Evolutionary conservation across 2,797 vertebrate genomes (phyloP), one percentile per base, ranked within the genome.

Genomic region (Rhabdomys pumilio): DNA sequence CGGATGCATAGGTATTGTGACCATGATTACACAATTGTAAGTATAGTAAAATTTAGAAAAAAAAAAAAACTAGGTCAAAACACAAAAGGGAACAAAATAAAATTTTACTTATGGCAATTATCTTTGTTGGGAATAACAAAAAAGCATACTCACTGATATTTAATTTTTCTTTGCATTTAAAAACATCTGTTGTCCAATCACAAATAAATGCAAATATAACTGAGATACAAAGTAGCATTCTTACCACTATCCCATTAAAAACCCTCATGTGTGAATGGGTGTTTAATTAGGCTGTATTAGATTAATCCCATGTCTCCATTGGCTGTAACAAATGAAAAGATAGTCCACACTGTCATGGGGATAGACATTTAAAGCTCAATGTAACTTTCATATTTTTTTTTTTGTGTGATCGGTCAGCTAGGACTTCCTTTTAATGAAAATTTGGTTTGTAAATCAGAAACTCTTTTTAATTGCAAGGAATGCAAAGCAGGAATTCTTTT

Each of bases 271-370:
- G 98, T 92, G 95, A 94, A 96, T 97, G 95, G 50, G 96, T 96
- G 55, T 96, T 92, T 96, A 98, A 96, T 98, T 65, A 89, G 96
- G 50, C 61, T 96, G n/a, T 82, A 93, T 97, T 97, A 97, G 41
- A 96, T 97, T 96, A 97, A 94, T 97, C 93, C 59, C 19, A 24
- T 89, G 65, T 97, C 97, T 97, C 79, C 73, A 92, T 1, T 61
- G 89, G 79, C 93, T 97, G 61, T 94, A 97, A 97, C 88, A 97
- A 98, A 98, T 97, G 92, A 98, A 97, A 95, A 92, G 97, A 93
- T 88, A 53, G 81, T 94, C 82, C 83, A 57, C 79, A 69, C 91
- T 96, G 91, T 96, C 97, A 81, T 96, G 92, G 96, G 82, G 41
- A 82, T 93, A 93, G 44, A 89, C 97, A 79, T 89, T 86, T 31